Evolutionary conservation across 1,140 invertebrate species (phyloP).

Genomic region (Apis dorsata): DNA sequence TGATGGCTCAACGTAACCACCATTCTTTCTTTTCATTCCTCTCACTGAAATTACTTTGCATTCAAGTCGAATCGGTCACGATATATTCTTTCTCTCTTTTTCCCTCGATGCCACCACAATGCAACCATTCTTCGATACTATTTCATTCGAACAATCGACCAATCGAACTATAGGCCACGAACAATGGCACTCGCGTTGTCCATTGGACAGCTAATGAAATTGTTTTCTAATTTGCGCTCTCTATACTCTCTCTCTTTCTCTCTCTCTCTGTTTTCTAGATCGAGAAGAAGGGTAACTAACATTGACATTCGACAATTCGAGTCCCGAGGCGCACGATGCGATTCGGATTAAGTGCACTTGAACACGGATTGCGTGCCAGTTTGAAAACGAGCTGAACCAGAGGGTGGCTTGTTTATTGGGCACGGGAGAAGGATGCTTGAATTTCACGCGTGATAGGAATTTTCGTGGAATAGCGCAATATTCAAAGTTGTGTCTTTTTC

Average conservation of each 20-base stretch:
- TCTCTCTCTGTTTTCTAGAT: slow-evolving; percentile 2
- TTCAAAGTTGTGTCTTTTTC: background rate
- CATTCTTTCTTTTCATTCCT: background rate
- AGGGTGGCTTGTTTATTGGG: slow-evolving; percentile 2
- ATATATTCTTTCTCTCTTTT: slow-evolving; percentile 12
- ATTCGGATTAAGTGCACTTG: slow-evolving; percentile 40
- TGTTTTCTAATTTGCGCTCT: slow-evolving; percentile 66
- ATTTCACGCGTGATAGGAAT: slow-evolving; percentile 2
- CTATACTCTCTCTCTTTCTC: background rate
- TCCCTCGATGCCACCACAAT: background rate
- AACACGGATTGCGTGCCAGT: slow-evolving; percentile 31
- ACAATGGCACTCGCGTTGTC: slow-evolving; percentile 44
- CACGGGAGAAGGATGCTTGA: background rate
- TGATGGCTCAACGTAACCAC: slow-evolving; percentile 48
- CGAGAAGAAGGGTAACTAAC: slow-evolving; percentile 46
- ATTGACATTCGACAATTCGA: slow-evolving; percentile 52
- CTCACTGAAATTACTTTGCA: slow-evolving; percentile 29
- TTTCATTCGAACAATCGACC: slow-evolving; percentile 45
- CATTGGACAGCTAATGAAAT: slow-evolving; percentile 62
- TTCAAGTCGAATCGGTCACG: slow-evolving; percentile 32
- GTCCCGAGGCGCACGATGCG: slow-evolving; percentile 12
- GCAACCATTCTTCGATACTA: slow-evolving; percentile 10
- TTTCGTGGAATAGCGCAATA: background rate
- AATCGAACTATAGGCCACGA: slow-evolving; percentile 30
- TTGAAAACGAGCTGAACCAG: background rate